Conservation (phyloP, 2,888 invertebrate species). For the Drepanosiphum platanoidis region DNA sequence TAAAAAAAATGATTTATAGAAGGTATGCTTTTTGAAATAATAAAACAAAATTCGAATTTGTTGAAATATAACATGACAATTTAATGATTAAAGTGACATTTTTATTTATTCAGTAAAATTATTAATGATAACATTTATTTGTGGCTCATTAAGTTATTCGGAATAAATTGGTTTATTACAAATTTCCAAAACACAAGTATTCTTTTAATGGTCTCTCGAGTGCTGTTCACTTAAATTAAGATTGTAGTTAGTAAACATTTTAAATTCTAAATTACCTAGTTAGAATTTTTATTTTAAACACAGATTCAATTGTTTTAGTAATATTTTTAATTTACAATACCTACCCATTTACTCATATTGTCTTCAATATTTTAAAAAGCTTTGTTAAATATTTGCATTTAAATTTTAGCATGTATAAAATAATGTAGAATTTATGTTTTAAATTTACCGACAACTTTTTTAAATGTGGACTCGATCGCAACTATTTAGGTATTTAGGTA, state of each 20-base stretch:
- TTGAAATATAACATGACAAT: too few relatives aligned
- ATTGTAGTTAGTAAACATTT: conserved; percentile 3
- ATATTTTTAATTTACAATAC: neutral
- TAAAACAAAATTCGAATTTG: neutral
- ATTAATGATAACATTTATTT: neutral
- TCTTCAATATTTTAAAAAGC: neutral
- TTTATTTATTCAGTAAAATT: neutral
- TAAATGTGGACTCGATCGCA: neutral
- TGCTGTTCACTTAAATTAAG: conserved; percentile 21
- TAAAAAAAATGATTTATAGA: neutral
- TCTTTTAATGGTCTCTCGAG: conserved; percentile 31
- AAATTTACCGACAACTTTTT: neutral
- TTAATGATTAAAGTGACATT: neutral
- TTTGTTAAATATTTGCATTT: neutral
- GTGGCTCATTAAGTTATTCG: neutral
- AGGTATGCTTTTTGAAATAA: neutral
- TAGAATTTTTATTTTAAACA: neutral
- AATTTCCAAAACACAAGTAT: neutral
- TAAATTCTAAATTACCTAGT: neutral
- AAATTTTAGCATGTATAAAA: neutral
- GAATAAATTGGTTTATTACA: neutral
- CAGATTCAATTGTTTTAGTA: neutral
- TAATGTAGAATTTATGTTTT: neutral
- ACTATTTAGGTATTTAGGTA: neutral
- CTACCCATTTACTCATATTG: neutral